Conservation (phyloP, 2,113 vertebrate species). For the Leptobrachium ailaonicum region DNA sequence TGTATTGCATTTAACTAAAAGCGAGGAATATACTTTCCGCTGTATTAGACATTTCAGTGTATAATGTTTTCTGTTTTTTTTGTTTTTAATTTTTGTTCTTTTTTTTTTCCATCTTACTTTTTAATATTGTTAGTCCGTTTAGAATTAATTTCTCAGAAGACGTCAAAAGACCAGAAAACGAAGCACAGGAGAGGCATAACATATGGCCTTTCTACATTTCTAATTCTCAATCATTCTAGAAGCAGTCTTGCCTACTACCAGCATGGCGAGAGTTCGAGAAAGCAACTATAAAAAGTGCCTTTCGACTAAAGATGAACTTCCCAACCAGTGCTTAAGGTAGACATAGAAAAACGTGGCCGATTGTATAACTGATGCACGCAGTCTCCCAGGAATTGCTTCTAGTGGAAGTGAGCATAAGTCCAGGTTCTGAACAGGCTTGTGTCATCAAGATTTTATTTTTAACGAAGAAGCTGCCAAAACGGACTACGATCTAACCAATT, state of each 20-base stretch:
- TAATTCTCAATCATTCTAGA: constrained; percentile 63
- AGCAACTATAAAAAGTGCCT: constrained; percentile 71
- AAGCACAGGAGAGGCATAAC: constrained; percentile 65
- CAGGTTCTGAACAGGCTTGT: constrained; percentile 66
- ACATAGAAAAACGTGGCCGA: constrained; percentile 72
- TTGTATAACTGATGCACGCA: constrained; percentile 71
- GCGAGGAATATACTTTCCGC: constrained; percentile 23
- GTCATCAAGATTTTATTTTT: constrained; percentile 61
- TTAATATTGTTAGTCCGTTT: constrained; percentile 22
- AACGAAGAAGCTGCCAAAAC: constrained; percentile 34
- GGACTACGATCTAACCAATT: constrained; percentile 87
- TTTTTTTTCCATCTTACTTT: background rate
- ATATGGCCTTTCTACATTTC: constrained; percentile 66
- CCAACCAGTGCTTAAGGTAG: constrained; percentile 64
- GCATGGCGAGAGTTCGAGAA: constrained; percentile 65
- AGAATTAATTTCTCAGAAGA: constrained; percentile 25
- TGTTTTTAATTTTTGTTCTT: background rate
- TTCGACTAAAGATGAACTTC: constrained; percentile 61
- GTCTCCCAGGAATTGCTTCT: constrained; percentile 63
- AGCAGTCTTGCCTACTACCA: constrained; percentile 64
- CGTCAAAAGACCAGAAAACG: constrained; percentile 47
- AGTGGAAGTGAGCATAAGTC: constrained; percentile 61
- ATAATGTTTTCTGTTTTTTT: background rate
- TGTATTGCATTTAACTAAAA: constrained; percentile 41
- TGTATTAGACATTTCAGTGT: constrained; percentile 32